A percentile compares a stretch with the other conserved stretches of the same genome.
Evolutionary conservation across 2,113 vertebrate species (phyloP).

Genomic region (Pelvicachromis taeniatus): DNA sequence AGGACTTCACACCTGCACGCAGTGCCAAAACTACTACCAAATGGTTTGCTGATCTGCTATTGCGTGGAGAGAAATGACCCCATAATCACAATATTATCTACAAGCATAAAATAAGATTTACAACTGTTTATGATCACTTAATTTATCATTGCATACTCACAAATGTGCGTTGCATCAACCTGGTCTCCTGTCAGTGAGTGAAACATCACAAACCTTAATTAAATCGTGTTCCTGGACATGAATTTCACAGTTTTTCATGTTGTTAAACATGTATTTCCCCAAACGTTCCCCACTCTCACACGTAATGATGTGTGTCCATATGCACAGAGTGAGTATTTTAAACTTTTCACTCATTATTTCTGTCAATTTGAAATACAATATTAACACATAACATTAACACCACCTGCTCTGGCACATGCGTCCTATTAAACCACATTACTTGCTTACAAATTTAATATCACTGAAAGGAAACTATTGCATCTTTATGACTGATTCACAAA

Average conservation of each 20-base stretch:
- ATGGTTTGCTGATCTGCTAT: background rate
- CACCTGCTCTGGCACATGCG: background rate
- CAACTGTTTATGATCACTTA: background rate
- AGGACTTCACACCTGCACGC: background rate
- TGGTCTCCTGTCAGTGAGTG: background rate
- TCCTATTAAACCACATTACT: background rate
- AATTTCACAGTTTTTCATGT: background rate
- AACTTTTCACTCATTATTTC: background rate
- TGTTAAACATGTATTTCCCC: background rate
- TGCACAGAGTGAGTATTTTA: background rate
- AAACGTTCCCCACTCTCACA: background rate
- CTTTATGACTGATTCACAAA: background rate
- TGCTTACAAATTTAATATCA: background rate
- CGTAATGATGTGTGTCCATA: background rate
- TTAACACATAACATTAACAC: background rate
- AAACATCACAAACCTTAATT: background rate
- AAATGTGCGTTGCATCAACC: background rate
- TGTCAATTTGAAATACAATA: background rate
- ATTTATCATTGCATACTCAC: background rate
- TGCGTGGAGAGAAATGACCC: background rate
- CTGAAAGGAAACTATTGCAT: background rate
- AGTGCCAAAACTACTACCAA: background rate
- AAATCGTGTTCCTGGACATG: background rate
- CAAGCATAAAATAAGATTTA: background rate
- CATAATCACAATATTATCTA: background rate